Conservation (phyloP, 1,140 invertebrate species). For the Potamilus streckersoni region DNA sequence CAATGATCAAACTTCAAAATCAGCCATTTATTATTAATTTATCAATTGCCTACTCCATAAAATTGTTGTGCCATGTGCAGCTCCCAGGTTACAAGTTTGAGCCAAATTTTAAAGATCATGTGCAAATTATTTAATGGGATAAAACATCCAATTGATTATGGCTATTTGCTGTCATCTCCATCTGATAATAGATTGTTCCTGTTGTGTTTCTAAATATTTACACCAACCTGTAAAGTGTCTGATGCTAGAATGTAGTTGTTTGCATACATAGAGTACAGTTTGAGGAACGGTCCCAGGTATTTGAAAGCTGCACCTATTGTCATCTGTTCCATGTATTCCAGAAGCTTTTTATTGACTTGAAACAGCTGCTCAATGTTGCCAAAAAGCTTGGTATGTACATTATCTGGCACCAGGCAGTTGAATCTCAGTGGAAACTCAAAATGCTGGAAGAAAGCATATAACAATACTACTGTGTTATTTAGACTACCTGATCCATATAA, state of each 20-base stretch:
- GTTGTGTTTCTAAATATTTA: no score
- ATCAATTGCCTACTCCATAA: no score
- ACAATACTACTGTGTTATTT: no score
- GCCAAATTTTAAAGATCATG: no score
- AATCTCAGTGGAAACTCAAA: slow-evolving; percentile 77
- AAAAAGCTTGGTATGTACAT: slow-evolving; percentile 74
- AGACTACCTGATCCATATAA: background rate
- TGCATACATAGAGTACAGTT: slow-evolving; percentile 82
- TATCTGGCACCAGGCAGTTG: slow-evolving; percentile 73
- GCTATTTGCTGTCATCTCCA: no score
- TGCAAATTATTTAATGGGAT: no score
- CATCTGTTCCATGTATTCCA: slow-evolving; percentile 74
- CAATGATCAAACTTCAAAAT: no score
- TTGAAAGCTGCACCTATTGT: slow-evolving; percentile 78
- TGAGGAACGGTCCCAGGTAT: slow-evolving; percentile 81
- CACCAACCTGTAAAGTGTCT: slow-evolving; percentile 53
- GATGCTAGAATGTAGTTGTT: slow-evolving; percentile 78
- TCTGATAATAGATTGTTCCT: no score
- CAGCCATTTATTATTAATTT: no score
- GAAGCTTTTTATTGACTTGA: slow-evolving; percentile 77
- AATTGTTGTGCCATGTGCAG: no score
- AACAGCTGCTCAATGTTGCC: slow-evolving; percentile 81
- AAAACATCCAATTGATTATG: no score
- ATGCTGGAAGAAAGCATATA: slow-evolving; percentile 67
- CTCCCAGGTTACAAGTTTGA: no score